A percentile compares a stretch with the other conserved stretches of the same genome.
These are phyloP conservation scores for Panurus biarmicus DNA, from an alignment of 2,113 vertebrate genomes.

Conservation along the genomic window DNA sequence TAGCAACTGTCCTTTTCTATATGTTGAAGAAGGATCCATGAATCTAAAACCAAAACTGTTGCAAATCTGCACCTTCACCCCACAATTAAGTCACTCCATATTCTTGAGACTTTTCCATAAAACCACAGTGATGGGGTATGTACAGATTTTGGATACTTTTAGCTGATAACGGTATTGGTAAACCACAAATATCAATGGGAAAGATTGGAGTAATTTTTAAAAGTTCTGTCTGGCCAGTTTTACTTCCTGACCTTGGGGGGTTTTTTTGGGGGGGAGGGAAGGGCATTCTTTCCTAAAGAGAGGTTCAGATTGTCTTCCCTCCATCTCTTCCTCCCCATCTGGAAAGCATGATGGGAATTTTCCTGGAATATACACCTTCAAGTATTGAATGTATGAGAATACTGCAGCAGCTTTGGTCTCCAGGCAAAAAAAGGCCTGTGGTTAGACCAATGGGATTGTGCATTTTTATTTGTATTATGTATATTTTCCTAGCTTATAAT, in stretches of 20 bases:
- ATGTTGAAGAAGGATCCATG: not conserved
- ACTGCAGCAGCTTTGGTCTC: not conserved
- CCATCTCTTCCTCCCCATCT: not conserved
- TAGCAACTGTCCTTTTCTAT: not conserved
- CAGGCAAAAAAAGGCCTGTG: not conserved
- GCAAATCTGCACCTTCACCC: not conserved
- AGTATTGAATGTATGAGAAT: not conserved
- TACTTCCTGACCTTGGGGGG: not conserved
- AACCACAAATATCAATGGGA: not conserved
- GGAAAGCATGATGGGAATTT: not conserved
- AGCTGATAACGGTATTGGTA: not conserved
- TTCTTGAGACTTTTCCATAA: not conserved
- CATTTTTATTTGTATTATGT: not conserved
- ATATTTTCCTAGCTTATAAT: not conserved
- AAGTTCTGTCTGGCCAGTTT: not conserved
- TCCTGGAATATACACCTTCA: not conserved
- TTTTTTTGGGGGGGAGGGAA: not conserved
- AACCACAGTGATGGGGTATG: not conserved
- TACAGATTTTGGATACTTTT: not conserved
- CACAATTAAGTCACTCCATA: not conserved
- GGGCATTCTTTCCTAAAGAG: not conserved
- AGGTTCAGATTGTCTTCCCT: not conserved
- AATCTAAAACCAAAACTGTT: not conserved
- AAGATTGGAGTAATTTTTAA: rapidly evolving
- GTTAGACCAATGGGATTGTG: not conserved